Conservation (phyloP, 2,888 invertebrate genomes). For the Mesoligia furuncula region DNA sequence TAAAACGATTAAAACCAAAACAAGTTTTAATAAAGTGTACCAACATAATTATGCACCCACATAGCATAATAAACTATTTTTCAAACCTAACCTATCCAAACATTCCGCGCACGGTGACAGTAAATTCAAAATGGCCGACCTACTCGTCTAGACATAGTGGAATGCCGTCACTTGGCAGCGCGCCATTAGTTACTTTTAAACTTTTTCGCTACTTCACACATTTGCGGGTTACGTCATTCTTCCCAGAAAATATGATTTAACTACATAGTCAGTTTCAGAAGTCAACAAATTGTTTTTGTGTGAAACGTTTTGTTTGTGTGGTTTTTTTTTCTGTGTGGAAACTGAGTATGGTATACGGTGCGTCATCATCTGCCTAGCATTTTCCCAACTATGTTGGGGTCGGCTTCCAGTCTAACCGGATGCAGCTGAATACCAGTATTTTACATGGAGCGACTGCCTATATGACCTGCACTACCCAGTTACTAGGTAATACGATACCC, state of each 20-base stretch:
- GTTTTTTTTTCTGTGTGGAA: background rate
- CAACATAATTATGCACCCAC: background rate
- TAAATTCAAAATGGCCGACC: slow-evolving; percentile 50
- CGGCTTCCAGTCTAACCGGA: no score
- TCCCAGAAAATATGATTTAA: slow-evolving; percentile 49
- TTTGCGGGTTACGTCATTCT: slow-evolving; percentile 49
- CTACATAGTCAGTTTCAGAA: slow-evolving; percentile 14
- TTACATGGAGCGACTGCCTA: no score
- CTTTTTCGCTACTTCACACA: slow-evolving; percentile 61
- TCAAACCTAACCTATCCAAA: slow-evolving; percentile 27
- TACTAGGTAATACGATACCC: no score
- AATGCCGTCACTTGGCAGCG: slow-evolving; percentile 66
- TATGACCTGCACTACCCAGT: no score
- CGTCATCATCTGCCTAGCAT: no score
- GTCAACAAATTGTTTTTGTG: slow-evolving; percentile 12
- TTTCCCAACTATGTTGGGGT: no score
- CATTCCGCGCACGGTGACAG: slow-evolving; percentile 35
- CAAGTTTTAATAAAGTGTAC: background rate
- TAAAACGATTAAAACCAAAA: no score
- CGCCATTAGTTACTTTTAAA: slow-evolving; percentile 65
- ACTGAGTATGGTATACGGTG: no score
- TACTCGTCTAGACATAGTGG: slow-evolving; percentile 68
- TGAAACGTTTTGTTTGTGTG: background rate
- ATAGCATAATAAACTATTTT: slow-evolving; percentile 5
- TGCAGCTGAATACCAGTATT: no score